These are phyloP conservation scores for Haemorhous mexicanus DNA, from an alignment of 2,113 vertebrate species.

Conservation along the genomic window DNA sequence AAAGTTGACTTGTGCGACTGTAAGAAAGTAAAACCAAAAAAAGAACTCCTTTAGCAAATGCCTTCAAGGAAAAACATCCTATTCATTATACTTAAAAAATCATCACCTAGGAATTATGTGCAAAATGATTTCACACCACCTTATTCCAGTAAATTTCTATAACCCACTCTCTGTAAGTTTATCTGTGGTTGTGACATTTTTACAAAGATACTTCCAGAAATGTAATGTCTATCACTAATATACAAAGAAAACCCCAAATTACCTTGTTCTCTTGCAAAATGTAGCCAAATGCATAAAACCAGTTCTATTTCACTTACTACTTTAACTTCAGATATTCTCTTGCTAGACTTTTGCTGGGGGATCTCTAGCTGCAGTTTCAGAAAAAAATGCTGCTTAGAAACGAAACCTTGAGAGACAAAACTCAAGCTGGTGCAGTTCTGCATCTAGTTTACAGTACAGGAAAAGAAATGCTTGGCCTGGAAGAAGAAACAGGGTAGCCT, in stretches of 20 bases:
- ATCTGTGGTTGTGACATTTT: background rate
- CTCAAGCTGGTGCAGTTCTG: background rate
- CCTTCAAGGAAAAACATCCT: background rate
- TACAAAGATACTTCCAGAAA: background rate
- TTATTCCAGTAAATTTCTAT: background rate
- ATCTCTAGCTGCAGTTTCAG: background rate
- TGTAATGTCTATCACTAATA: background rate
- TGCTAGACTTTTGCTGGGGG: background rate
- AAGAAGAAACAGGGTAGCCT: background rate
- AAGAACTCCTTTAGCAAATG: background rate
- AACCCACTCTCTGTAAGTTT: background rate
- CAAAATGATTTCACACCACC: background rate
- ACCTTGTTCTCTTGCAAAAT: background rate
- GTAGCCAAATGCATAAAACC: background rate
- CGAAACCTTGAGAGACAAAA: background rate
- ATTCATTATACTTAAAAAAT: background rate
- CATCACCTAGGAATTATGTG: background rate
- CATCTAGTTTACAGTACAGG: background rate
- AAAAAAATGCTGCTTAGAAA: background rate
- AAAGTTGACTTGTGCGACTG: conserved; percentile 90
- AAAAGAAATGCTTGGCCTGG: background rate
- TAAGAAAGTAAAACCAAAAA: conserved; percentile 1
- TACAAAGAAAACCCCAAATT: background rate
- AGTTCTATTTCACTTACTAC: background rate
- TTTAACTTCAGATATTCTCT: background rate